Percentiles rank a stretch among this genome's conserved stretches.
Evolutionary conservation across 2,113 vertebrate species (phyloP).

Genomic region (Hyaena hyaena): DNA sequence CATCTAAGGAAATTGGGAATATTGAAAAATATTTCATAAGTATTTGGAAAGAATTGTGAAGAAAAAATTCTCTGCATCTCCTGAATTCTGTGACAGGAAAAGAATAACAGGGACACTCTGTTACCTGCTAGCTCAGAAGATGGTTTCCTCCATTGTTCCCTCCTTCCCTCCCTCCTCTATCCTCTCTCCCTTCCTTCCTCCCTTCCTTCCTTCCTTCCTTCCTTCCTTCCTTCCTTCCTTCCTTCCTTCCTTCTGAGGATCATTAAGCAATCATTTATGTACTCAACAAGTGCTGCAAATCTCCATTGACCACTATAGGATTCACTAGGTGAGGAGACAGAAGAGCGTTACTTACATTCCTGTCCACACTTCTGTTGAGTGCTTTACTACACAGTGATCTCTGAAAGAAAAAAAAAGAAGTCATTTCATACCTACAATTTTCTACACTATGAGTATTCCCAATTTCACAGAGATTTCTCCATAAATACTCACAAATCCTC

Average conservation of each 20-base stretch:
- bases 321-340: background rate
- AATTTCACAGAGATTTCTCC: background rate
- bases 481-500: background rate
- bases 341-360: background rate
- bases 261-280: background rate
- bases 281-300: background rate
- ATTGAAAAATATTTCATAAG: background rate
- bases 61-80: background rate
- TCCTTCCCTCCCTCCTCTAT: background rate
- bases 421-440: background rate
- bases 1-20: background rate
- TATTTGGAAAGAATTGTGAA: background rate
- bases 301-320: background rate
- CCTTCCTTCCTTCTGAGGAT: background rate
- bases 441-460: background rate
- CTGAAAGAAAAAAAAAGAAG: background rate
- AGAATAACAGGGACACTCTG: background rate
- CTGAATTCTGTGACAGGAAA: background rate
- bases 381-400: background rate
- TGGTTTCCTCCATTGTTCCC: background rate
- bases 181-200: accelerated
- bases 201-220: no score
- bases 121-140: background rate
- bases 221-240: no score
- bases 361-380: background rate